Evolutionary conservation across 2,113 vertebrate genomes (phyloP).

Genomic region (Rhinopomastus cyanomelas): DNA sequence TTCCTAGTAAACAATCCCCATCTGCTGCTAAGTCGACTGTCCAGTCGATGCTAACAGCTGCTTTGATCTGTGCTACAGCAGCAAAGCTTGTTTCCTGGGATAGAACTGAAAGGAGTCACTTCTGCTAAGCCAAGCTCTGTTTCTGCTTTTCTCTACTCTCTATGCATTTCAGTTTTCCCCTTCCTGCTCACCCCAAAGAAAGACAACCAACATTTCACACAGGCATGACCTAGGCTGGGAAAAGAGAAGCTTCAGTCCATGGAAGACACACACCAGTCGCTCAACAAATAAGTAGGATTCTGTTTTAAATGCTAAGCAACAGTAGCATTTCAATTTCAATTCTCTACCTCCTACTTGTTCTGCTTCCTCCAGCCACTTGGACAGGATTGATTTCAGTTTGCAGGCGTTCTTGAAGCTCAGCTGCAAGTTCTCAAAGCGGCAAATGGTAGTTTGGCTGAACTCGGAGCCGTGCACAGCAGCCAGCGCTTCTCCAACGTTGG

Average conservation of each 20-base stretch:
- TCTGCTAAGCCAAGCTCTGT: neutral
- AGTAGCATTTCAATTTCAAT: too few species aligned
- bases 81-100: neutral
- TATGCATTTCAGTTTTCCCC: neutral
- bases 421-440: conserved; percentile 97
- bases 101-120: neutral
- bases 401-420: conserved; percentile 98
- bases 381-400: conserved; percentile 94
- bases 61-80: neutral
- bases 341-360: conserved; percentile 94
- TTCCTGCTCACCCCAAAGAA: neutral
- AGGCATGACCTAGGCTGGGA: neutral
- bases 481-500: conserved; percentile 96
- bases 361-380: conserved; percentile 96
- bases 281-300: neutral
- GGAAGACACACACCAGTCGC: neutral
- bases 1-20: neutral
- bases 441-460: conserved; percentile 98
- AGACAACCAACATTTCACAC: neutral
- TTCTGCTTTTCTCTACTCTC: neutral
- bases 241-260: neutral
- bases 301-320: neutral
- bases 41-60: neutral
- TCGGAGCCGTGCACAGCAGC: conserved; percentile 96
- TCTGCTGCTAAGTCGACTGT: neutral